Conservation (phyloP, 2,797 vertebrate genomes). For the Sebastiscus albofasciatus region DNA sequence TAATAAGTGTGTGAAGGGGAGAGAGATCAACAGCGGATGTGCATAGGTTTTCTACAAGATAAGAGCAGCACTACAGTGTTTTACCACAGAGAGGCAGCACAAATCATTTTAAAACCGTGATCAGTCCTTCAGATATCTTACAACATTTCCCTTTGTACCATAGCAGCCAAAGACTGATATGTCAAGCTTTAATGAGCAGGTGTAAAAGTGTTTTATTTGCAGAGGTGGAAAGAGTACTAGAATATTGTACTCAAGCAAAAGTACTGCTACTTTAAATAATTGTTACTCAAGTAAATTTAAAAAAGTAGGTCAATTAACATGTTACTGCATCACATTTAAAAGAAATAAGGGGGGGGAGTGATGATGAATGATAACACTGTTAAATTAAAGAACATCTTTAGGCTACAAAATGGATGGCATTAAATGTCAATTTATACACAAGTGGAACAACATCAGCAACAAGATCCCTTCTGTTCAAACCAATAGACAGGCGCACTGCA, state of each 20-base stretch:
- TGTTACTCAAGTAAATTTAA: background rate
- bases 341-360: background rate
- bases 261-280: background rate
- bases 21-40: background rate
- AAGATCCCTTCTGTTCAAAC: too few relatives aligned
- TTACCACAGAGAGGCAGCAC: slow-evolving; percentile 50
- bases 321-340: background rate
- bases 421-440: background rate
- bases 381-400: background rate
- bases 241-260: background rate
- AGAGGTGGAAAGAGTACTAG: background rate
- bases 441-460: background rate
- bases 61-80: slow-evolving; percentile 4
- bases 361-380: background rate
- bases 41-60: background rate
- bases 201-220: background rate
- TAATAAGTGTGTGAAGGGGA: background rate
- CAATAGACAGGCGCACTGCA: background rate
- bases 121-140: background rate
- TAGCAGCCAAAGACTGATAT: background rate
- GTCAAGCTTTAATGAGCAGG: background rate
- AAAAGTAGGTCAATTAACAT: background rate
- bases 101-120: background rate
- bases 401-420: background rate
- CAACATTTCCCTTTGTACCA: background rate